Base-by-base conservation (phyloP, 2,888 invertebrate species). In the Drosophila borborema region DNA sequence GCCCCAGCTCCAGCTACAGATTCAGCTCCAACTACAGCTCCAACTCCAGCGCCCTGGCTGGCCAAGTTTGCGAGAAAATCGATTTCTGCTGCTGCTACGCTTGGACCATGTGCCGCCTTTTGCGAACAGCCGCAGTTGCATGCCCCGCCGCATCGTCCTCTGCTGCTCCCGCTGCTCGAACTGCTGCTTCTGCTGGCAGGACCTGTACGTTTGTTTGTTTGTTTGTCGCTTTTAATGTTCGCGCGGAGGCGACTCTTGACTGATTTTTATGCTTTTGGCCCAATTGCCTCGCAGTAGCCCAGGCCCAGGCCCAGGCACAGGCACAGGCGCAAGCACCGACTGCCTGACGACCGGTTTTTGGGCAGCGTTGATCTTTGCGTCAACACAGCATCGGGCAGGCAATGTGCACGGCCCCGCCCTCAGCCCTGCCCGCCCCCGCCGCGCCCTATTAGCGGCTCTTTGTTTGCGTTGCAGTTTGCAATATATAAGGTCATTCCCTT, bases 251-350 rank as follows among this genome's bases (percentile, higher is more conserved):
- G 79, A 82, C 87, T 87, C 89, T 87, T 87, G 87, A 89, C 89
- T 86, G 87, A 89, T 89, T 87, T 87, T 89, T 87, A 87, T 87
- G 89, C 89, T 85, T 87, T 87, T 89, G 87, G 80, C 89, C 87
- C 89, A 89, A 86, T 87, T 86, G 87, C 86, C 86, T 85, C 77
- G 86, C 86, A 82, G 86, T 84, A 83, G 86, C 83, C 74, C 48
- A 41, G 54, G 36, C 62, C 23, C n/a, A n/a, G 18, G 40, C 56
- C 34, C 45, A 41, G 38, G 28, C 61, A 5, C n/a, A 36, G 23
- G 20, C 41, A n/a, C 20, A 14, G 38, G 38, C 54, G 9, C 10
- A n/a, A 38, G 28, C 46, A 3, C n/a, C 14, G 53, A 18, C 43
- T 56, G 53, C 43, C 48, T n/a, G 23, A 12, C 74, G 63, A 74